Evolutionary conservation across 2,797 vertebrate species (phyloP).

Genomic region (Ptychobarbus kaznakovi): DNA sequence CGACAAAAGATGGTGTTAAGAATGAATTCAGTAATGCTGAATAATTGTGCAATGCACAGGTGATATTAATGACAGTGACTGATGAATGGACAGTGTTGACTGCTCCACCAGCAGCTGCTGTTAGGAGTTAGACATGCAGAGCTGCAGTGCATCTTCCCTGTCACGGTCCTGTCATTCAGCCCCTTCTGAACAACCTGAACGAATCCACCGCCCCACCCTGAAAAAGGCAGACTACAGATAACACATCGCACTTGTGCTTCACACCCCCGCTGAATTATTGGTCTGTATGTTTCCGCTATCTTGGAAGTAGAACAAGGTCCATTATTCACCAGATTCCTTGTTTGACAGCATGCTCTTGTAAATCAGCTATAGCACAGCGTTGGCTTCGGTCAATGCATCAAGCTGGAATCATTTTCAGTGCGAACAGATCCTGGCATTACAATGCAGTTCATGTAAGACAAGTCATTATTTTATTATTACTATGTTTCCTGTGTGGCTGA

Average conservation of each 20-base stretch:
- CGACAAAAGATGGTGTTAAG: background rate
- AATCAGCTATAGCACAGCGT: slow-evolving; percentile 27
- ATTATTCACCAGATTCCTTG: slow-evolving; percentile 34
- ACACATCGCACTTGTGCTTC: slow-evolving; percentile 39
- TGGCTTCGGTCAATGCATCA: slow-evolving; percentile 4
- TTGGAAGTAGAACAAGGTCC: slow-evolving; percentile 36
- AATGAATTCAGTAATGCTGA: background rate
- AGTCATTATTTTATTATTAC: slow-evolving; percentile 7
- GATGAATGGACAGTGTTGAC: slow-evolving; percentile 70
- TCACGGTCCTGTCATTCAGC: slow-evolving; percentile 73
- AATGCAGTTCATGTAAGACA: slow-evolving; percentile 4
- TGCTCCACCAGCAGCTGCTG: slow-evolving; percentile 75
- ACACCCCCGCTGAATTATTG: slow-evolving; percentile 33
- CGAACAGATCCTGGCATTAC: slow-evolving; percentile 21
- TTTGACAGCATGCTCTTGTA: slow-evolving; percentile 45
- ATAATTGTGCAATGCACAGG: background rate
- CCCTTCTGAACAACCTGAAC: slow-evolving; percentile 58
- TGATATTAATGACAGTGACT: slow-evolving; percentile 53
- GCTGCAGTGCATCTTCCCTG: slow-evolving; percentile 78
- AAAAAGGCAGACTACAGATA: slow-evolving; percentile 25
- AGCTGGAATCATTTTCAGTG: slow-evolving; percentile 26
- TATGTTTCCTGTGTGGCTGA: slow-evolving; percentile 19
- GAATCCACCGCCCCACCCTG: slow-evolving; percentile 22
- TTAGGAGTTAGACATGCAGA: slow-evolving; percentile 79
- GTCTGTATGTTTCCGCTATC: slow-evolving; percentile 46